Base-by-base conservation (phyloP, 2,888 invertebrate species). In the Drosophila neoperkinsi region DNA sequence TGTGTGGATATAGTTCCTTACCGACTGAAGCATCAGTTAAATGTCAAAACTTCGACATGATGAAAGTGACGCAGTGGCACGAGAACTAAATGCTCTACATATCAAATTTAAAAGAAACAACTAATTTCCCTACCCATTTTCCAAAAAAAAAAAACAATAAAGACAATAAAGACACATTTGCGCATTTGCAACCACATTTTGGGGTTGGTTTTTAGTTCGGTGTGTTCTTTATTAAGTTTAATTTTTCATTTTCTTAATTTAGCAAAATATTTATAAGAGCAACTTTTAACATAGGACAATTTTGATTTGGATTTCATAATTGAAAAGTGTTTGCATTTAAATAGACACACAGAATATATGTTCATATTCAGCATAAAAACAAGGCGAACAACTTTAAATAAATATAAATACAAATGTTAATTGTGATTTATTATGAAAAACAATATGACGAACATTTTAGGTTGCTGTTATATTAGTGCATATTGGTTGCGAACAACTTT, bases 11-110 rank as follows among this genome's bases (percentile, higher is more conserved):
- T 28, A 30, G 50, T 10, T 28, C 50, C 28, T 28, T n/a, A 13
- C 50, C 6, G 49, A 57, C 70, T 68, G 59, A 53, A 63, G 53
- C 76, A 81, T 72, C 81, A 78, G 77, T 41, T 65, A 78, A 34
- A 34, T 34, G 34, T 34, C 34, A 34, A 34, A 34, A 34, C 34
- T 4, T 13, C 13, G 34, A 13, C 34, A 34, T 66, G 56, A 31
- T 63, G 51, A 59, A 51, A 71, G 46, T 16, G 34, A 56, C 46
- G 62, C 76, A 60, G 46, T 61, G 71, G 34, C 52, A 52, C 31
- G 43, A 38, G 66, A 57, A 28, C 31, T 31, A 41, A 16, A 5
- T n/a, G n/a, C 16, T 16, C 9, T 4, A 30, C 21, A 41, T 41
- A 9, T 13, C 21, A 16, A 5, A 25, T 25, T 25, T 10, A 34